These are phyloP conservation scores for Xiphorhynchus erythropygius DNA, from an alignment of 2,797 vertebrate species.

Conservation along the genomic window DNA sequence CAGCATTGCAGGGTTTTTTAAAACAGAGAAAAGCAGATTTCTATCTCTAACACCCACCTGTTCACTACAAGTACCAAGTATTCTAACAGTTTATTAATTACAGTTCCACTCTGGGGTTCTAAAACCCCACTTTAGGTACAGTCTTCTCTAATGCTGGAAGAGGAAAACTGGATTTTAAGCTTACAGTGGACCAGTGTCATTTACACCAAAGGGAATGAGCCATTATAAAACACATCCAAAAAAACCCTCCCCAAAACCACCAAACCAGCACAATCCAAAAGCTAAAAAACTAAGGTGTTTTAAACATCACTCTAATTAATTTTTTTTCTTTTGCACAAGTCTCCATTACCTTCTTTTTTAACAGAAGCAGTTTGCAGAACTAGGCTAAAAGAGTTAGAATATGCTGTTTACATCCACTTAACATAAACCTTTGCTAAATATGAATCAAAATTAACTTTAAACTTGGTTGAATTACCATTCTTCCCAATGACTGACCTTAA, in stretches of 20 bases:
- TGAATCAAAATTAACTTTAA: background rate
- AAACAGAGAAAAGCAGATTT: background rate
- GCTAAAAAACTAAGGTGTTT: background rate
- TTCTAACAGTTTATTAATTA: background rate
- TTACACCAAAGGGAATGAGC: background rate
- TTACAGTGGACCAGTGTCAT: background rate
- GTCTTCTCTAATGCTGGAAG: background rate
- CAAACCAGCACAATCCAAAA: background rate
- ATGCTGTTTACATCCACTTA: background rate
- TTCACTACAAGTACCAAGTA: background rate
- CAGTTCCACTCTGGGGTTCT: background rate
- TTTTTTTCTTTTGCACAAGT: background rate
- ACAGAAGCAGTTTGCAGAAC: background rate
- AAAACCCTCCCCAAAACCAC: accelerated
- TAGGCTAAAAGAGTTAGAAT: background rate
- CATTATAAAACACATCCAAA: background rate
- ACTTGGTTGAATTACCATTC: background rate
- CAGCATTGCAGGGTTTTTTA: background rate
- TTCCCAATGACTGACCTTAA: conserved; percentile 75
- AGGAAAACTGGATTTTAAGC: background rate
- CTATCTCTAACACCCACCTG: background rate
- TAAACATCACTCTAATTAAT: background rate
- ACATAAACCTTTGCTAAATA: background rate
- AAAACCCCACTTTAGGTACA: background rate
- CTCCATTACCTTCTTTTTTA: background rate